A percentile compares a stretch with the other conserved stretches of the same genome.
phyloP scores from a whole-genome alignment of 1,140 invertebrate species.

The Drosophila mauritiana region DNA sequence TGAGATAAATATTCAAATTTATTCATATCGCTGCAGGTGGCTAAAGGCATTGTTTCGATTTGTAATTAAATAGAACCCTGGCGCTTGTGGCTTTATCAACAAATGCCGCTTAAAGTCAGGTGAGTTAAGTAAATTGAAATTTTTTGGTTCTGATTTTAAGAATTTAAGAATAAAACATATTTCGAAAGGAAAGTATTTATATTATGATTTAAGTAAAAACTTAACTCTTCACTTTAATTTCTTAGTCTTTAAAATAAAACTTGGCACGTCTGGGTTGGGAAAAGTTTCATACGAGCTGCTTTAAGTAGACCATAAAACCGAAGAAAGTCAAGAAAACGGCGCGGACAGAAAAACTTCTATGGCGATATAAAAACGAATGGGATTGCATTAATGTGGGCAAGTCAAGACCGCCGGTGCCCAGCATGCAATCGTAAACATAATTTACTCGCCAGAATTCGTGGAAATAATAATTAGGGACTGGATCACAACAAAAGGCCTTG shows the following conservation, averaged over 20 bases:
- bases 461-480: constrained; percentile 77
- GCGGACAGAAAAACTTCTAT: constrained; percentile 1
- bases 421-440: constrained; percentile 73
- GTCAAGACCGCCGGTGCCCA: constrained; percentile 1
- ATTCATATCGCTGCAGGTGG: constrained; percentile 8
- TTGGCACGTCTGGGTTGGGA: no score
- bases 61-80: constrained; percentile 12
- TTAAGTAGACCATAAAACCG: constrained; percentile 45
- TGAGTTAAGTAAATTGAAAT: no score
- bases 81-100: not conserved
- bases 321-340: constrained; percentile 9
- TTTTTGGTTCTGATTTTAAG: no score
- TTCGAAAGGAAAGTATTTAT: no score
- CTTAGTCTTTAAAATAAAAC: not conserved
- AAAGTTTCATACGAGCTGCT: constrained; percentile 19
- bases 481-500: constrained; percentile 55
- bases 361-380: constrained; percentile 60
- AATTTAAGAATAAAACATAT: no score
- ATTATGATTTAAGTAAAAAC: no score
- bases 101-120: not conserved
- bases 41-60: constrained; percentile 16
- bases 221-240: no score
- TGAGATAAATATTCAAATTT: constrained; percentile 42
- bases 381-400: constrained; percentile 30
- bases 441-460: constrained; percentile 66